phyloP scores from a whole-genome alignment of 2,797 vertebrate species.

The Rhinophrynus dorsalis region DNA sequence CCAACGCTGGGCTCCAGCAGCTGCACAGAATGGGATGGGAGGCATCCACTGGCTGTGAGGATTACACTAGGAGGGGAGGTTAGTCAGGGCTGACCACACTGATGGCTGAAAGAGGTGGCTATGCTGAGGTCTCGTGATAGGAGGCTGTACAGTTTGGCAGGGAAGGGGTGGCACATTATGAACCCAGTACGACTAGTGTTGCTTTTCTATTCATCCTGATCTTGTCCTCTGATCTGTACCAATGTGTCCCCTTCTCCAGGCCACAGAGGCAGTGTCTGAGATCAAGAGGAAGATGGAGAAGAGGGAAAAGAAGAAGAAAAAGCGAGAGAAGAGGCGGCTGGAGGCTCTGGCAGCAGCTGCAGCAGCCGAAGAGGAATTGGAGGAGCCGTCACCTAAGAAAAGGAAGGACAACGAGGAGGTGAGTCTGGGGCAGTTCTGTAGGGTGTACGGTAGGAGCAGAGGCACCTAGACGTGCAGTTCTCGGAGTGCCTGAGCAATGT shows the following conservation, averaged over 20 bases:
- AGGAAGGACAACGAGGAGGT: slow-evolving; percentile 35
- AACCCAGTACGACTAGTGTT: too few species aligned
- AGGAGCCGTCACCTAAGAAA: slow-evolving; percentile 41
- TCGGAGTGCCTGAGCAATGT: too few species aligned
- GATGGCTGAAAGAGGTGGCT: too few species aligned
- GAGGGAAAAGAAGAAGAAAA: slow-evolving; percentile 85
- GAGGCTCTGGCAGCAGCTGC: slow-evolving; percentile 67
- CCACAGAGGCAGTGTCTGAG: slow-evolving; percentile 75
- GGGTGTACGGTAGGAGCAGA: background rate
- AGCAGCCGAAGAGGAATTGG: slow-evolving; percentile 40
- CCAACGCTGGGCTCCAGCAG: slow-evolving; percentile 45
- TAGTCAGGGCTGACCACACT: too few species aligned
- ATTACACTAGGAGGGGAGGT: background rate
- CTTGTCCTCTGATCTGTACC: background rate
- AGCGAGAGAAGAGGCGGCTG: slow-evolving; percentile 77
- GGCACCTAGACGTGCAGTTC: too few species aligned
- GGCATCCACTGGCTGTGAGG: too few species aligned
- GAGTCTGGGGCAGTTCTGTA: background rate
- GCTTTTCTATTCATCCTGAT: too few species aligned
- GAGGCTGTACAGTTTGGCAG: too few species aligned
- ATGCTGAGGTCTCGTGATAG: too few species aligned
- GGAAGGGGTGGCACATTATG: too few species aligned
- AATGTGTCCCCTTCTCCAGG: too few species aligned
- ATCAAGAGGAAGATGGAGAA: slow-evolving; percentile 83
- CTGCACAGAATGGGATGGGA: background rate